A percentile compares a stretch with the other conserved stretches of the same genome.
Conservation (phyloP, 2,797 vertebrate genomes). For the Coluber constrictor region DNA sequence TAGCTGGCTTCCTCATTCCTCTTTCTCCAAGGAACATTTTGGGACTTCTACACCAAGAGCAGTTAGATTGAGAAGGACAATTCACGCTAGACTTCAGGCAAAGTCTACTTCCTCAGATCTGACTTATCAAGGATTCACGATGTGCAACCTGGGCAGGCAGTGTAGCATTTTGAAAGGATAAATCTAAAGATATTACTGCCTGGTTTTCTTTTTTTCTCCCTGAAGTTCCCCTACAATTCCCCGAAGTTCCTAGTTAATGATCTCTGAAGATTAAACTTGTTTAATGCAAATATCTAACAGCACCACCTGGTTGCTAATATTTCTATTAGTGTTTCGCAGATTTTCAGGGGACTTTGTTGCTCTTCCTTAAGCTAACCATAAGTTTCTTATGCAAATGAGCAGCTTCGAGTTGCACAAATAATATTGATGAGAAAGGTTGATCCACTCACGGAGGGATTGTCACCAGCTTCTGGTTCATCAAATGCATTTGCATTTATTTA, state of each 20-base stretch:
- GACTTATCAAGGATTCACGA: background rate
- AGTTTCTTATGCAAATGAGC: background rate
- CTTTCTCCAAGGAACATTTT: background rate
- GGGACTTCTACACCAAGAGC: background rate
- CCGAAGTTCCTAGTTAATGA: background rate
- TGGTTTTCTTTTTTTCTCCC: background rate
- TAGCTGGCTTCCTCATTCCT: background rate
- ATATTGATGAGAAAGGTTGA: background rate
- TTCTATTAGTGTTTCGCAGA: background rate
- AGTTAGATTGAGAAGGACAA: background rate
- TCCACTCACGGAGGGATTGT: background rate
- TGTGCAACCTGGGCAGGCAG: constrained; percentile 14
- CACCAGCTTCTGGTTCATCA: background rate
- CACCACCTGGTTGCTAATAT: background rate
- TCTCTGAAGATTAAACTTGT: constrained; percentile 35
- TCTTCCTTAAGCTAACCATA: background rate
- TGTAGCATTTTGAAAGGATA: constrained; percentile 15
- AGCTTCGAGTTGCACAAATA: background rate
- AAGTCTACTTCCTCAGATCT: background rate
- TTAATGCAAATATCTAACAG: background rate
- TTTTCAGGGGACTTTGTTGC: background rate
- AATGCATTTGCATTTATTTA: background rate
- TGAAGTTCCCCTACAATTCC: constrained; percentile 4
- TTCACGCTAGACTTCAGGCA: background rate
- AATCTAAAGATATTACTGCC: constrained; percentile 14